Percentiles rank a stretch among this genome's conserved stretches.
Evolutionary conservation across 2,113 vertebrate species (phyloP).

Genomic region (Labeo rohita): DNA sequence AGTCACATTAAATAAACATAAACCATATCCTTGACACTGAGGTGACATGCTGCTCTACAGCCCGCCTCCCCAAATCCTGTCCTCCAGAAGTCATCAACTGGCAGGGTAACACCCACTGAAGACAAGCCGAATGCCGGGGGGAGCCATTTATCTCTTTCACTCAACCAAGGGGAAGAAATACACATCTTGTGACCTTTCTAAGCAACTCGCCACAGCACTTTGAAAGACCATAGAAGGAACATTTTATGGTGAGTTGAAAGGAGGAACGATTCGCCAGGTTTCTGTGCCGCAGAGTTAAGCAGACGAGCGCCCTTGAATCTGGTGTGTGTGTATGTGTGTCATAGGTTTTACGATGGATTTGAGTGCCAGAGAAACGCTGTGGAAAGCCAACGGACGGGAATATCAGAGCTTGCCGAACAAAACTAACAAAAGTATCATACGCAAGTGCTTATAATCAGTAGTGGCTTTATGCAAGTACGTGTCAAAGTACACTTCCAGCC

Average conservation of each 20-base stretch:
- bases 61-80: background rate
- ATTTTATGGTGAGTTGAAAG: conserved; percentile 38
- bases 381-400: background rate
- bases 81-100: conserved; percentile 5
- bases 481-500: background rate
- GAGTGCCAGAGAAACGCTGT: background rate
- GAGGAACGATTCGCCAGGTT: background rate
- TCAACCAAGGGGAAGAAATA: conserved; percentile 28
- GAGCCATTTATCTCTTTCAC: conserved; percentile 39
- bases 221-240: conserved; percentile 48
- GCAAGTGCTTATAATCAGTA: background rate
- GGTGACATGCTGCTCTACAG: background rate
- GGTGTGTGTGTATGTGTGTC: background rate
- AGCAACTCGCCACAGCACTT: conserved; percentile 24
- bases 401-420: background rate
- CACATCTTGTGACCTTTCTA: conserved; percentile 48
- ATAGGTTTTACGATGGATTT: background rate
- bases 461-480: background rate
- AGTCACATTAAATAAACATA: background rate
- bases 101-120: conserved; percentile 7
- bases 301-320: conserved; percentile 16
- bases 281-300: background rate
- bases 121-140: conserved; percentile 22
- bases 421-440: background rate
- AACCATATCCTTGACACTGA: background rate